phyloP scores from a whole-genome alignment of 2,888 invertebrate species.

The Deilephila porcellus region DNA sequence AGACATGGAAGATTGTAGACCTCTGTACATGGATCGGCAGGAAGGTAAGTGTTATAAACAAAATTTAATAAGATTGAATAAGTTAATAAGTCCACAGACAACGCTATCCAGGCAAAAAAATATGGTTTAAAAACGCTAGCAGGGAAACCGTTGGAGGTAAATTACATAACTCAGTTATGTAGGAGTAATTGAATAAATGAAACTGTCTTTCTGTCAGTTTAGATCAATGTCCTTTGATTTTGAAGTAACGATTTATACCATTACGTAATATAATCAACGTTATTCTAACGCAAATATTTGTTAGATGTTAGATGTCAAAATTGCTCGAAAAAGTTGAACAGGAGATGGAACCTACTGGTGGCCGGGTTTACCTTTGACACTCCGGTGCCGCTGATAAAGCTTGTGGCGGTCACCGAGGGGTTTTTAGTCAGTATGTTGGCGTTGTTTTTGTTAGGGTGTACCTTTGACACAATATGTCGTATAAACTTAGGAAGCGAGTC shows the following conservation, averaged over 20 bases:
- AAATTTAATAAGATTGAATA: not conserved
- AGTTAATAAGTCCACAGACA: no score
- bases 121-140: not conserved
- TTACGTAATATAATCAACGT: not conserved
- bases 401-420: no score
- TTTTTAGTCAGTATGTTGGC: no score
- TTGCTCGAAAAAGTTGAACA: no score
- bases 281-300: not conserved
- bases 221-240: not conserved
- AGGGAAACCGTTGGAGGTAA: not conserved
- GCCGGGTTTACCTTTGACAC: no score
- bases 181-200: not conserved
- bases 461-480: no score
- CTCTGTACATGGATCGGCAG: conserved; percentile 77
- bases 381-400: no score
- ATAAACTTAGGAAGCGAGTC: no score
- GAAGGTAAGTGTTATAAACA: conserved; percentile 60
- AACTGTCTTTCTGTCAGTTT: not conserved
- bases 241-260: not conserved
- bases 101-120: no score
- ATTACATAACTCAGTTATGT: not conserved
- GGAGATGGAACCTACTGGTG: no score
- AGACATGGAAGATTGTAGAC: conserved; percentile 70
- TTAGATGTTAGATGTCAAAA: no score
- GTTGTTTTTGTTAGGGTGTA: no score